Evolutionary conservation across 2,113 vertebrate genomes (phyloP).

Genomic region (Aptenodytes patagonicus): DNA sequence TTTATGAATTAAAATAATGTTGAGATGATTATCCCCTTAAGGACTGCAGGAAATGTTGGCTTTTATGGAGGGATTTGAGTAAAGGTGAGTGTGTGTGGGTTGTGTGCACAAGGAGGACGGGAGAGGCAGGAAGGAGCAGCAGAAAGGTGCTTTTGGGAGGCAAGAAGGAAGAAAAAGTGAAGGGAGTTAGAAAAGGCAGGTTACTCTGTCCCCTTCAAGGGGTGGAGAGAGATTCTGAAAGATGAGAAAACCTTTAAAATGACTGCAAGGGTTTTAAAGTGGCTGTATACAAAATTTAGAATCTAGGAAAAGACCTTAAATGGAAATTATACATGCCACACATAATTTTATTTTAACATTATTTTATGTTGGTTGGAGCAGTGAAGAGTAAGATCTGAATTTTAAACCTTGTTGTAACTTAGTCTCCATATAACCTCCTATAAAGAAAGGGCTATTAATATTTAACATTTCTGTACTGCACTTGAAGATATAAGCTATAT

Average conservation of each 20-base stretch:
- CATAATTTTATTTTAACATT: background rate
- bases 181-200: background rate
- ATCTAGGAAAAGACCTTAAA: background rate
- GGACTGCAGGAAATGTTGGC: background rate
- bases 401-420: background rate
- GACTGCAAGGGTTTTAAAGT: background rate
- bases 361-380: background rate
- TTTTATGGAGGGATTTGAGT: background rate
- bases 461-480: background rate
- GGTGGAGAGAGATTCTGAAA: background rate
- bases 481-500: background rate
- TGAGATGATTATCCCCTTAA: background rate
- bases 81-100: too few species aligned
- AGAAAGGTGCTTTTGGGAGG: background rate
- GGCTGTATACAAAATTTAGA: background rate
- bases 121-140: background rate
- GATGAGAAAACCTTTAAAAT: background rate
- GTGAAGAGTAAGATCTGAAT: background rate
- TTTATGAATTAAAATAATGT: background rate
- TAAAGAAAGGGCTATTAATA: background rate
- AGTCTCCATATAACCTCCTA: background rate
- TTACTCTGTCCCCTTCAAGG: background rate
- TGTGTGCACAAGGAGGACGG: accelerated
- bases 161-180: background rate
- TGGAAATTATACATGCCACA: background rate